Conservation (phyloP, 2,113 vertebrate species). For the human region GRCh38 chr9:70527001-70527500, state of each 20-base stretch:
- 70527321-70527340: conserved; percentile 52
- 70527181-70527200: conserved; percentile 77
- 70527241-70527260: conserved; percentile 74
- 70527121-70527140: neutral
- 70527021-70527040: neutral
- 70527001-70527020: neutral
- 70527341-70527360: conserved; percentile 52
- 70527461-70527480: neutral
- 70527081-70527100: neutral
- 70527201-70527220: conserved; percentile 77
- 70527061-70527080: neutral
- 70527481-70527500: neutral
- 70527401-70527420: neutral
- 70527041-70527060: neutral
- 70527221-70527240: conserved; percentile 75
- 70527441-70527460: neutral
- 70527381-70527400: neutral
- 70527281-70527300: conserved; percentile 63
- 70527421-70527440: neutral
- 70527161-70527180: conserved; percentile 32
- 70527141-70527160: conserved; percentile 60
- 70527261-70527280: conserved; percentile 74
- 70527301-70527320: conserved; percentile 66
- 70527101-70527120: conserved; percentile 11
- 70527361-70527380: conserved; percentile 25